Evolutionary conservation across 92 coral and sea anemone genomes (phyloP).

Genomic region (Porites divaricata): DNA sequence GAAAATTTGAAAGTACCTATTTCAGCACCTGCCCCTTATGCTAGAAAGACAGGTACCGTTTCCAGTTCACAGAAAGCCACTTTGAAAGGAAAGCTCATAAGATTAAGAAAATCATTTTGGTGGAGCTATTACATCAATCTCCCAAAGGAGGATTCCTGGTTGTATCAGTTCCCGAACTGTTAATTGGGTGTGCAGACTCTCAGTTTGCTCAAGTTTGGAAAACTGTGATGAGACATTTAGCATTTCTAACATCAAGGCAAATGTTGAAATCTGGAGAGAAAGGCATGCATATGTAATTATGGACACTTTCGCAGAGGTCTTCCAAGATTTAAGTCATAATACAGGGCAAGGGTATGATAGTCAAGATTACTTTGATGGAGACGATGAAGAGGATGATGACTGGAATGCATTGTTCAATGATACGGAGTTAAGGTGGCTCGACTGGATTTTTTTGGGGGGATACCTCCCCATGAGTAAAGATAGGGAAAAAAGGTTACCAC

Average conservation of each 20-base stretch:
- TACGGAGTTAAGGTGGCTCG: slow-evolving; percentile 39
- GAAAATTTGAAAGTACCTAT: background rate
- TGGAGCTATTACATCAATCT: slow-evolving; percentile 3
- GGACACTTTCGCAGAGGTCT: slow-evolving; percentile 39
- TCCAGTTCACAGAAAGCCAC: background rate
- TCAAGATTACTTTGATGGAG: background rate
- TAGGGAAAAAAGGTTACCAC: no score
- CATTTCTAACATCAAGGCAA: slow-evolving; percentile 41
- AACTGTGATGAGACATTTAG: slow-evolving; percentile 38
- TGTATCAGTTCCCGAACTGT: slow-evolving; percentile 10
- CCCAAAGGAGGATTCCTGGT: slow-evolving; percentile 33
- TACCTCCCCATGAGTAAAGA: no score
- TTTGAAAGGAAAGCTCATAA: slow-evolving; percentile 24
- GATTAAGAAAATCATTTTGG: slow-evolving; percentile 2
- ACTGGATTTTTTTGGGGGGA: no score
- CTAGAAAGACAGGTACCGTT: slow-evolving; percentile 26
- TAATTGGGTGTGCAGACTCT: slow-evolving; percentile 32
- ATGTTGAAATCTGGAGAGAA: slow-evolving; percentile 61
- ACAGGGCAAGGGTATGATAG: background rate
- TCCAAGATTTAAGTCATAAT: slow-evolving; percentile 3
- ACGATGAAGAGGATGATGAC: slow-evolving; percentile 45
- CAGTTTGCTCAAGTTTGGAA: slow-evolving; percentile 43
- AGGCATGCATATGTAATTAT: slow-evolving; percentile 42
- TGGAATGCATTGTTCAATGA: slow-evolving; percentile 32
- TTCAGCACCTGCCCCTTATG: slow-evolving; percentile 4